Evolutionary conservation across 2,888 invertebrate genomes (phyloP), one percentile per base, ranked within the genome.

Genomic region (Synergus gifuensis): DNA sequence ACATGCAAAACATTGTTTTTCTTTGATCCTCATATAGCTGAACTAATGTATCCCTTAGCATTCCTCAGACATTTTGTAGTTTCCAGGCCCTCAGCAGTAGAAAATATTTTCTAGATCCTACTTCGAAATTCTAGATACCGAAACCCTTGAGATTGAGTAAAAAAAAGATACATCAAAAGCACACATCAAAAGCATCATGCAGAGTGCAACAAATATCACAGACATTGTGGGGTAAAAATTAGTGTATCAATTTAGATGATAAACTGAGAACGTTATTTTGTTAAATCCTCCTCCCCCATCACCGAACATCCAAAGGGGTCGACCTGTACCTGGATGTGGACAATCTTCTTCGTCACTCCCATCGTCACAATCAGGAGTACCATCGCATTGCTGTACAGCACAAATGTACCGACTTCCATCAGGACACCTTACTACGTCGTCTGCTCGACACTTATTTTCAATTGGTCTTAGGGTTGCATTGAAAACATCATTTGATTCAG

Each of bases 281-380:
- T 73, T 54, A 73, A 36, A 73, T 36, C 36, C n/a, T 36, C 12
- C n/a, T 18, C 22, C 46, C 54, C 73, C 36, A 54, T 49, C 73
- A 73, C 49, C 73, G 54, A 73, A n/a, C 54, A 49, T 12, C 28
- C 9, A 36, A 73, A 73, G 36, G 36, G 54, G 73, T 36, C 73
- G 54, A 36, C 73, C 11, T 73, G 36, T 73, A 73, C 73, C 73
- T 73, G 54, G 73, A 73, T 54, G 36, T 67, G 44, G 46, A 88
- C 96, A 96, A 84, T 93, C 92, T 28, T 86, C 86, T 90, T 97
- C 97, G 89, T 97, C 97, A 36, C 94, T 94, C 7, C 94, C 94
- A 87, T 96, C 95, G 8, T 92, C 89, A 87, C 97, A 97, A 85
- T 97, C 95, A 0, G 77, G 62, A 1, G 87, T 86, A 2, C 95